Evolutionary conservation across 1,140 invertebrate species (phyloP), one percentile per base, ranked within the genome.

Genomic region (Lasioglossum albipes): DNA sequence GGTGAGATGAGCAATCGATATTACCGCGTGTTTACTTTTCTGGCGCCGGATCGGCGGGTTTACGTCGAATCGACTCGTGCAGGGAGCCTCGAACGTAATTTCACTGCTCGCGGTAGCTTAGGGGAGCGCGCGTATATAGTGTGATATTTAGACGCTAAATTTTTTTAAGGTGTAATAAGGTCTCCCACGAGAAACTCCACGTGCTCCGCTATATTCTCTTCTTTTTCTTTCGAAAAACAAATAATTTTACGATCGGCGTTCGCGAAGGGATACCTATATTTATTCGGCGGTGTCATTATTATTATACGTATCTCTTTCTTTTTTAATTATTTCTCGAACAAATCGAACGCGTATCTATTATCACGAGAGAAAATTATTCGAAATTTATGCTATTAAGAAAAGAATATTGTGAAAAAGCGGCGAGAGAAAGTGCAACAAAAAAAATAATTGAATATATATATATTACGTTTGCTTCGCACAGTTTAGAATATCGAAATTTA

Each of bases 61-160:
- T 12, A 67, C 66, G 45, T 69, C 57, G 67, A 27, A 69, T 74
- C 41, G 59, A 52, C 41, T 74, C 68, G 69, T 66, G 68, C 79
- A 78, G 42, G 69, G 78, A 86, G 79, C 82, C 87, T 89, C 81
- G 70, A 83, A 84, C 82, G 79, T 78, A 64, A 42, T 73, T 86
- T 65, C 68, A 54, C 79, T 73, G 41, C 61, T 87, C 73, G 76
- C 85, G 68, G 72, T 72, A 76, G 69, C 69, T 79, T 73, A 54
- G 13, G 36, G 41, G 42, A 78, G 81, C 59, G 82, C 80, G 84
- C 68, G 85, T n/a, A 18, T 81, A 89, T 89, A 89, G 91, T 93
- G 92, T 92, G 92, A 92, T 93, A 93, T 92, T 92, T 92, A 91
- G 89, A 89, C 80, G 86, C 87, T 92, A 90, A 92, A 90, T 36